Evolutionary conservation across 1,140 invertebrate species (phyloP).

Genomic region (Papilio machaon): DNA sequence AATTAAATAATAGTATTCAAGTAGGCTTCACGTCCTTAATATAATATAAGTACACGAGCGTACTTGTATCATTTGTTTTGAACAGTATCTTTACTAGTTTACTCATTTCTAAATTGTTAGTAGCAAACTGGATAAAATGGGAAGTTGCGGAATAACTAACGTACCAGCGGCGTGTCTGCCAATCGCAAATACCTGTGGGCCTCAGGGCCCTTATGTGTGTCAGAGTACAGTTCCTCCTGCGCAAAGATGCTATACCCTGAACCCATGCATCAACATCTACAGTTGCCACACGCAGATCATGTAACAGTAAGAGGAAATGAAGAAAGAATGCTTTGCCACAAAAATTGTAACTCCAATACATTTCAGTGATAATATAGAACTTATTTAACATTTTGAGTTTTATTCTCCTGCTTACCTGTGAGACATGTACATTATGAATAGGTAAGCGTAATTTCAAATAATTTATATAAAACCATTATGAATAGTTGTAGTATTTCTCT

Average conservation of each 20-base stretch:
- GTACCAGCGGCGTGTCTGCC: slow-evolving; percentile 43
- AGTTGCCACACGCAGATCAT: slow-evolving; percentile 74
- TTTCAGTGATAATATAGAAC: slow-evolving; percentile 26
- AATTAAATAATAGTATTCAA: slow-evolving; percentile 32
- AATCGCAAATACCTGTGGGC: slow-evolving; percentile 42
- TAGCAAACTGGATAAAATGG: slow-evolving; percentile 49
- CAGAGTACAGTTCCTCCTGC: slow-evolving; percentile 52
- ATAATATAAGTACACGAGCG: slow-evolving; percentile 30
- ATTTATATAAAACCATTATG: not conserved
- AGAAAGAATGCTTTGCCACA: not conserved
- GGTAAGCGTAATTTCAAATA: not conserved
- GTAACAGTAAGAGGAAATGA: slow-evolving; percentile 46
- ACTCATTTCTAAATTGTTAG: slow-evolving; percentile 38
- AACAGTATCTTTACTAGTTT: not conserved
- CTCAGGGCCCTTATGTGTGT: slow-evolving; percentile 46
- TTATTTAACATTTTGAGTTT: slow-evolving; percentile 17
- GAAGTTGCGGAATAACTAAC: slow-evolving; percentile 47
- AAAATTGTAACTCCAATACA: slow-evolving; percentile 30
- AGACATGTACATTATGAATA: not conserved
- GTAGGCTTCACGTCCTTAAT: slow-evolving; percentile 41
- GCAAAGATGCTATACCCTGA: slow-evolving; percentile 57
- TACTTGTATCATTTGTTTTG: slow-evolving; percentile 41
- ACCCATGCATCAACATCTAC: slow-evolving; percentile 75
- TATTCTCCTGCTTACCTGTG: not conserved
- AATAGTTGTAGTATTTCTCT: not conserved